These are phyloP conservation scores for Drosophila kanekoi DNA, from an alignment of 2,888 invertebrate genomes.

Conservation along the genomic window DNA sequence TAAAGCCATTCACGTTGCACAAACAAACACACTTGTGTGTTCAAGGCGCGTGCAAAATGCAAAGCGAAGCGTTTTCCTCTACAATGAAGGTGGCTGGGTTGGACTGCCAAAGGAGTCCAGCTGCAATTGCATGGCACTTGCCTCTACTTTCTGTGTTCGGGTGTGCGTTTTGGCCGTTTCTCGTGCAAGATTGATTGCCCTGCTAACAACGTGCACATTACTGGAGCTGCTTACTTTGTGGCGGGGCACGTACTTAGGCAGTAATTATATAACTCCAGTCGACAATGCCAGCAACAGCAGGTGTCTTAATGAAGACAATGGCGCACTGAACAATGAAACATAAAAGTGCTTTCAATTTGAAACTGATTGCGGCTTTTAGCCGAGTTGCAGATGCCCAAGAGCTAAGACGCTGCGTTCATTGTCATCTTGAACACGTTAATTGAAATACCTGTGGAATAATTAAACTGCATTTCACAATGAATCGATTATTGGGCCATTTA, in stretches of 20 bases:
- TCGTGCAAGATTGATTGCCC: constrained; percentile 62
- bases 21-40: constrained; percentile 66
- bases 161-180: constrained; percentile 41
- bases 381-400: constrained; percentile 6
- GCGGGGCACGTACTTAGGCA: constrained; percentile 26
- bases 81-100: constrained; percentile 7
- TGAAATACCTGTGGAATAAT: constrained; percentile 13
- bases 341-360: constrained; percentile 25
- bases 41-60: constrained; percentile 60
- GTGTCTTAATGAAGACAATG: constrained; percentile 35
- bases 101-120: constrained; percentile 20
- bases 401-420: not conserved
- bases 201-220: constrained; percentile 30
- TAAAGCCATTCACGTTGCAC: constrained; percentile 75
- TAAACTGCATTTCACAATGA: constrained; percentile 9
- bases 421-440: constrained; percentile 7
- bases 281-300: constrained; percentile 9
- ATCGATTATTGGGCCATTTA: constrained; percentile 13
- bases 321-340: constrained; percentile 28
- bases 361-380: constrained; percentile 31
- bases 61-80: constrained; percentile 29
- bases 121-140: constrained; percentile 28
- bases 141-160: not conserved
- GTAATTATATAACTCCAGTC: constrained; percentile 28
- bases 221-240: constrained; percentile 14